Percentiles rank a stretch among this genome's conserved stretches.
These are phyloP conservation scores for Babylonia areolata DNA, from an alignment of 1,140 invertebrate species.

Conservation along the genomic window DNA sequence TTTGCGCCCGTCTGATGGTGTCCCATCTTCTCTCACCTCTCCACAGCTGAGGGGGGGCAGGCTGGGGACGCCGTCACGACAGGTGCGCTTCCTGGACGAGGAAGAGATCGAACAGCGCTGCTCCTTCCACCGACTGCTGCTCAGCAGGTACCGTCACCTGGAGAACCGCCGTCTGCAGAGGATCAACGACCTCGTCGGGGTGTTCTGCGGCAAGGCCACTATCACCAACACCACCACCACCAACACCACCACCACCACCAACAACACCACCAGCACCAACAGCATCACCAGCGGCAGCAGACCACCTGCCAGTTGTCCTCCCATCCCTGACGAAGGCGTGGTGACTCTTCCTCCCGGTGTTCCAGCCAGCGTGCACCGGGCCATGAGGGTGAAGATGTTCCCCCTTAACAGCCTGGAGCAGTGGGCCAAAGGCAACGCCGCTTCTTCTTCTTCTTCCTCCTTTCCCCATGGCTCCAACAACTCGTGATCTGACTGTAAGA, in stretches of 20 bases:
- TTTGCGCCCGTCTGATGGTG: too few relatives aligned
- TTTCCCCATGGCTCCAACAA: too few relatives aligned
- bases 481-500: too few relatives aligned
- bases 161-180: constrained; percentile 17
- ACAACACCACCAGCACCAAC: too few relatives aligned
- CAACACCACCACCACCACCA: too few relatives aligned
- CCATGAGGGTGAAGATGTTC: not conserved
- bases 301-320: not conserved
- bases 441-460: too few relatives aligned
- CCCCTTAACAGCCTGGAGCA: not conserved
- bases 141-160: constrained; percentile 3
- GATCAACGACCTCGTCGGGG: constrained; percentile 9
- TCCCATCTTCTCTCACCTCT: too few relatives aligned
- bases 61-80: constrained; percentile 30
- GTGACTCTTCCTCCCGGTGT: not conserved
- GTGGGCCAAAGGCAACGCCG: not conserved
- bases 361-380: not conserved
- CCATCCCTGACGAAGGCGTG: not conserved
- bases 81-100: constrained; percentile 39
- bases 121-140: constrained; percentile 23
- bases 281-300: not conserved
- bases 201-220: constrained; percentile 2
- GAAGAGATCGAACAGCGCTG: constrained; percentile 37
- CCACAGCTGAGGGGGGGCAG: constrained; percentile 12
- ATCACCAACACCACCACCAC: too few relatives aligned